These are phyloP conservation scores for Nothocercus julius DNA, from an alignment of 2,113 vertebrate species.

Conservation along the genomic window DNA sequence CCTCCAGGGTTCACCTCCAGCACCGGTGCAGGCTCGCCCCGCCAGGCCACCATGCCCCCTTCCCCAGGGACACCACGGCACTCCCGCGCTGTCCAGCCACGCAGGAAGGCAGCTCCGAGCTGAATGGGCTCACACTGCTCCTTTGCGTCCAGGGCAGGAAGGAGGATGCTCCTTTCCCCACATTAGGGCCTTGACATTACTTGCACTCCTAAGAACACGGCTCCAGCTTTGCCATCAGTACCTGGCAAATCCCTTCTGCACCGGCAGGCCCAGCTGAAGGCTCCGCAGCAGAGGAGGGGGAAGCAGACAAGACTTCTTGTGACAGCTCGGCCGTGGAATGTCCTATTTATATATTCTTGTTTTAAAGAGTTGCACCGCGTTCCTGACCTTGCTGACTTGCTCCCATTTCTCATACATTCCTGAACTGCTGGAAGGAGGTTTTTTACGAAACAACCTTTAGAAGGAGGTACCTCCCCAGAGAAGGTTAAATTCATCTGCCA, in stretches of 20 bases:
- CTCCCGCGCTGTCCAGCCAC: neutral
- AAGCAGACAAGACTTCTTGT: neutral
- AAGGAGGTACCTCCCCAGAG: neutral
- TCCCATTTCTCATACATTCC: slow-evolving; percentile 20
- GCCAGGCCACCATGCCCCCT: neutral
- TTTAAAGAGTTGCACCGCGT: neutral
- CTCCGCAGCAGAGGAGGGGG: neutral
- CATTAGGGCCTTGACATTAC: neutral
- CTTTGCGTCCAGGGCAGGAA: neutral
- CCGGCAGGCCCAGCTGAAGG: neutral
- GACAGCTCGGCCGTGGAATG: neutral
- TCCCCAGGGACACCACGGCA: neutral
- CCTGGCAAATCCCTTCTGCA: neutral
- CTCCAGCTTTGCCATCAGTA: no score
- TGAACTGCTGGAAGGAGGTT: slow-evolving; percentile 1
- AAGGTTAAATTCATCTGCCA: neutral
- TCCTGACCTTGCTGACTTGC: neutral
- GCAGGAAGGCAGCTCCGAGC: neutral
- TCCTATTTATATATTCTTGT: neutral
- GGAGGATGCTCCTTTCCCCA: neutral
- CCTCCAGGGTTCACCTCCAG: neutral
- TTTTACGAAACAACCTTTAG: neutral
- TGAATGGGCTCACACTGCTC: neutral
- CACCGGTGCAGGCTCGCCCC: neutral
- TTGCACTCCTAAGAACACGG: neutral